These are phyloP conservation scores for Leptinotarsa defecta DNA, from an alignment of 1,140 invertebrate genomes.

Conservation along the genomic window DNA sequence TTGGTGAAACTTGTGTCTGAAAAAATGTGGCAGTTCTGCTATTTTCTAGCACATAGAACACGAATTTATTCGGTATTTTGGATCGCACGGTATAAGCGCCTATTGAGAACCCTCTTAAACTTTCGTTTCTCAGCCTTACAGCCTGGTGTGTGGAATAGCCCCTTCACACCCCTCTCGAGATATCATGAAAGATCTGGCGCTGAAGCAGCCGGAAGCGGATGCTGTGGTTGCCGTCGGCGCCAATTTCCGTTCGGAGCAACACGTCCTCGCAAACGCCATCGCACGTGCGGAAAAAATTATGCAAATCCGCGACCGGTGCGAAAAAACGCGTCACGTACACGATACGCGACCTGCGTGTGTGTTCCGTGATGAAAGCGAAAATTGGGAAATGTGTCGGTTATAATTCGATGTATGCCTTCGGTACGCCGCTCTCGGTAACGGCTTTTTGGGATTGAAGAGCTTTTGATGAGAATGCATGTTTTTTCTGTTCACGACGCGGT, in stretches of 20 bases:
- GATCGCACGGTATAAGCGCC: too few species aligned
- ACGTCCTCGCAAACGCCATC: conserved; percentile 21
- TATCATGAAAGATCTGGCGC: conserved; percentile 5
- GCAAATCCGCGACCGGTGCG: conserved; percentile 9
- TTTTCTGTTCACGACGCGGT: too few species aligned
- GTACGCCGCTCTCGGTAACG: too few species aligned
- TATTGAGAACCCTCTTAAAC: too few species aligned
- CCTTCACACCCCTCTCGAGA: neutral
- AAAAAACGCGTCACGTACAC: conserved; percentile 11
- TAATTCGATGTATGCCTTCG: conserved; percentile 14
- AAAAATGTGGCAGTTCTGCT: too few species aligned
- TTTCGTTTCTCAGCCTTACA: neutral
- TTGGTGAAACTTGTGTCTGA: too few species aligned
- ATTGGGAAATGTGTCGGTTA: conserved; percentile 19
- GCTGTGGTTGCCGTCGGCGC: conserved; percentile 22
- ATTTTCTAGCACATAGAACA: too few species aligned
- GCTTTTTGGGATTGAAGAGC: too few species aligned
- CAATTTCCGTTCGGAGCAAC: conserved; percentile 28
- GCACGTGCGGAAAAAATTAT: conserved; percentile 26
- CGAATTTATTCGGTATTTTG: too few species aligned
- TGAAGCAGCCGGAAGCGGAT: conserved; percentile 15
- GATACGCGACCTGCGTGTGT: neutral
- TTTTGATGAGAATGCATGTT: too few species aligned
- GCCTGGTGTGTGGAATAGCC: neutral
- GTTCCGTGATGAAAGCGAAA: conserved; percentile 9